These are phyloP conservation scores for Cosmorhoe ocellata DNA, from an alignment of 2,888 invertebrate genomes.

Conservation along the genomic window DNA sequence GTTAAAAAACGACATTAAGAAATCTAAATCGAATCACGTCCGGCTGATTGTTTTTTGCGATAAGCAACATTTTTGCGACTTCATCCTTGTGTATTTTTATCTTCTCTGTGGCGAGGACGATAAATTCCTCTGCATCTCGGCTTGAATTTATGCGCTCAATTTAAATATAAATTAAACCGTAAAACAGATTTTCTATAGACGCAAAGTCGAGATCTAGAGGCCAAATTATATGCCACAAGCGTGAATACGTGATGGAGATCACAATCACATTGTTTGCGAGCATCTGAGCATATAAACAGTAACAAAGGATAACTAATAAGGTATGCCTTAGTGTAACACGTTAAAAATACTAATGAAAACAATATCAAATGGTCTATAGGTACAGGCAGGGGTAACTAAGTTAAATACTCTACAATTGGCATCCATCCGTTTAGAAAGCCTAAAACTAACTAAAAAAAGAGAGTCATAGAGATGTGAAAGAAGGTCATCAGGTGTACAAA, in stretches of 20 bases:
- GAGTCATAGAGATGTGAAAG: too few species aligned
- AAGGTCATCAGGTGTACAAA: too few species aligned
- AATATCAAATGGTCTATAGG: too few species aligned
- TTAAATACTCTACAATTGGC: too few species aligned
- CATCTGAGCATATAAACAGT: neutral
- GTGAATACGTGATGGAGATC: conserved; percentile 10
- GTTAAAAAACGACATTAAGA: conserved; percentile 57
- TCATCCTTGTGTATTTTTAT: conserved; percentile 32
- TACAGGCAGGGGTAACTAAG: too few species aligned
- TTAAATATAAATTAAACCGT: conserved; percentile 37
- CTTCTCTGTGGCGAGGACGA: conserved; percentile 24
- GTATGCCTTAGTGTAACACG: neutral
- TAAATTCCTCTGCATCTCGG: conserved; percentile 33
- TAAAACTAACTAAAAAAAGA: too few species aligned
- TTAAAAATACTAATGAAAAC: too few species aligned
- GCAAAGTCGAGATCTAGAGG: conserved; percentile 13
- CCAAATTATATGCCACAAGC: conserved; percentile 19
- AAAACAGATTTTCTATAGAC: conserved; percentile 29
- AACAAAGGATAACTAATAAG: neutral
- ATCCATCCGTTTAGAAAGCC: too few species aligned
- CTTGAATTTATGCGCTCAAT: conserved; percentile 33
- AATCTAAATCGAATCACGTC: conserved; percentile 74
- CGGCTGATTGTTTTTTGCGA: conserved; percentile 60
- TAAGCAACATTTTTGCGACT: conserved; percentile 51
- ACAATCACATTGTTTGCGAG: conserved; percentile 8